Percentiles rank a stretch among this genome's conserved stretches.
phyloP scores from a whole-genome alignment of 2,113 vertebrate genomes.

The Ictidomys tridecemlineatus region DNA sequence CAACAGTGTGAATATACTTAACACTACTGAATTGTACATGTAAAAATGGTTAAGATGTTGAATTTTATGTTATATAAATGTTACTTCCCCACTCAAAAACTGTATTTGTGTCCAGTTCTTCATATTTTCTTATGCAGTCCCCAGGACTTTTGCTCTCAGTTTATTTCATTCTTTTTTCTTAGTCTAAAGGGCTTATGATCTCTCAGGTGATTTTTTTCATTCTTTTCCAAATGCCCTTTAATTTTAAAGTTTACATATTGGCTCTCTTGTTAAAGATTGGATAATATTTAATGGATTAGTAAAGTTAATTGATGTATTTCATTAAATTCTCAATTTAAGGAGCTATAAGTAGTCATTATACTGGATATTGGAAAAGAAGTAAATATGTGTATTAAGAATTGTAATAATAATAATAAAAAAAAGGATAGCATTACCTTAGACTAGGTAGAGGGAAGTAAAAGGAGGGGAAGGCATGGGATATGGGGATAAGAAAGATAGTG shows the following conservation, averaged over 20 bases:
- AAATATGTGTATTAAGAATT: too few species aligned
- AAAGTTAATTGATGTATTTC: constrained; percentile 62
- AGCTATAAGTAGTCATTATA: not conserved
- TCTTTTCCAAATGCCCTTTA: constrained; percentile 23
- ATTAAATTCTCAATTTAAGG: constrained; percentile 27
- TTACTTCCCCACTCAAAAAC: not conserved
- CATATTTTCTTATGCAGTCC: not conserved
- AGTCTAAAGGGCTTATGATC: constrained; percentile 7
- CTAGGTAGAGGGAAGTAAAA: too few species aligned
- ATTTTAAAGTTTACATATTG: constrained; percentile 47
- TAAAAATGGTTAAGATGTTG: not conserved
- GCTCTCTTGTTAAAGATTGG: constrained; percentile 20
- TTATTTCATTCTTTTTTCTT: not conserved
- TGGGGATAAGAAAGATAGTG: too few species aligned
- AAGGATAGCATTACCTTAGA: too few species aligned
- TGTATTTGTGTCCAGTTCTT: not conserved
- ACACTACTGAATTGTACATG: not conserved
- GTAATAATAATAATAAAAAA: too few species aligned
- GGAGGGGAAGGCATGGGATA: too few species aligned
- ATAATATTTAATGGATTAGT: not conserved
- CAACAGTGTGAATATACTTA: not conserved
- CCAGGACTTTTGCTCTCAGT: not conserved
- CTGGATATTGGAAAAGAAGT: constrained; percentile 48
- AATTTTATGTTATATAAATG: constrained; percentile 20
- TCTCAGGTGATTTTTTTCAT: constrained; percentile 53